Percentiles rank a stretch among this genome's conserved stretches.
Conservation (phyloP, 2,888 invertebrate species). For the Diploptera punctata region DNA sequence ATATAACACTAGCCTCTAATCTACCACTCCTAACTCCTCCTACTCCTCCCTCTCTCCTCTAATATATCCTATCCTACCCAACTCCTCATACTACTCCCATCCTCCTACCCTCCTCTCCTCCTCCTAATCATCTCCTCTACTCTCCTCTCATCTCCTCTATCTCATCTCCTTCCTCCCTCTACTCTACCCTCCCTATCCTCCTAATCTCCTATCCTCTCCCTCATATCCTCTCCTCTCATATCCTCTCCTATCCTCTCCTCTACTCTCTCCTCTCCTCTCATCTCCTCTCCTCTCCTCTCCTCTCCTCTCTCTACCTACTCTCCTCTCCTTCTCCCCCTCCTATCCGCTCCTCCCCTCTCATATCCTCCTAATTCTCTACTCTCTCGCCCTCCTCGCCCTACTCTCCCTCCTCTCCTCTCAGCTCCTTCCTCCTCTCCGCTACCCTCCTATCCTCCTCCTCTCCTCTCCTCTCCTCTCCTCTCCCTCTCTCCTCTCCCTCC, state of each 20-base stretch:
- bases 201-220: not conserved
- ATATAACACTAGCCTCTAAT: not conserved
- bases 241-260: not conserved
- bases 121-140: not conserved
- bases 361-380: not conserved
- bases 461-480: not conserved
- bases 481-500: not conserved
- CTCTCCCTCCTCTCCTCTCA: not conserved
- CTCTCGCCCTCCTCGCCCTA: not conserved
- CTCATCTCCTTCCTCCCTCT: not conserved
- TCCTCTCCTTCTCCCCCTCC: not conserved
- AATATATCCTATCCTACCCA: not conserved
- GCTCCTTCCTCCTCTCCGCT: not conserved
- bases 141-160: not conserved
- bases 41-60: slow-evolving; percentile 1
- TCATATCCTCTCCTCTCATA: not conserved
- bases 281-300: not conserved
- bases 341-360: not conserved
- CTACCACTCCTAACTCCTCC: not conserved
- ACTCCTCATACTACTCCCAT: not conserved
- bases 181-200: not conserved
- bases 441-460: not conserved
- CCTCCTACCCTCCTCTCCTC: not conserved
- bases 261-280: not conserved
- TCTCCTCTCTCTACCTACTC: not conserved